Evolutionary conservation across 53 echinoderm and acorn worm species (phyloP).

Genomic region (Holothuria leucospilota): DNA sequence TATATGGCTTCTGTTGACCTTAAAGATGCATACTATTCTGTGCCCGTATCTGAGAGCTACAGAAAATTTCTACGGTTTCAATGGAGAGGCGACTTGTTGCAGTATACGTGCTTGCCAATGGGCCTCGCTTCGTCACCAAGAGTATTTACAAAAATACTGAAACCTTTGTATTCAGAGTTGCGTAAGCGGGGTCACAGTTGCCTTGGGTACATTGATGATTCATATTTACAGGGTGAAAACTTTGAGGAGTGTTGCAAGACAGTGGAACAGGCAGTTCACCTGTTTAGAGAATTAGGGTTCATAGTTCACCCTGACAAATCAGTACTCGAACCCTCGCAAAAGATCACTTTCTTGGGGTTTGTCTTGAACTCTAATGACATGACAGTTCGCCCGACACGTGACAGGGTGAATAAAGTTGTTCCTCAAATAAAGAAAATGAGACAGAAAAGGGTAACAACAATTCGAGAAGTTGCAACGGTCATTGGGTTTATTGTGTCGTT

Average conservation of each 20-base stretch:
- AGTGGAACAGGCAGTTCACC: background rate
- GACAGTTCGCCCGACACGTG: background rate
- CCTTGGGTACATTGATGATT: conserved; percentile 61
- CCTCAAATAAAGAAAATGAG: background rate
- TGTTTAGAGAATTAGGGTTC: conserved; percentile 32
- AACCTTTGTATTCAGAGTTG: conserved; percentile 48
- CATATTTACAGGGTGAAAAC: conserved; percentile 33
- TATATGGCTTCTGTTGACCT: conserved; percentile 63
- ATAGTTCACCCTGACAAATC: conserved; percentile 52
- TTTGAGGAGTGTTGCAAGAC: conserved; percentile 17
- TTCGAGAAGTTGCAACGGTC: background rate
- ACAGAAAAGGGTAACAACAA: background rate
- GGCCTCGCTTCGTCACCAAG: conserved; percentile 56
- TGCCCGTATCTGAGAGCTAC: conserved; percentile 27
- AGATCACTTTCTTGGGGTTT: conserved; percentile 51
- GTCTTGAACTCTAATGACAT: conserved; percentile 21
- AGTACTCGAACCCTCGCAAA: conserved; percentile 12
- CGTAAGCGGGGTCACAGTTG: conserved; percentile 28
- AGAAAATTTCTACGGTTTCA: conserved; percentile 44
- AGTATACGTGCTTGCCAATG: no score
- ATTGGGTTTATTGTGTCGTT: conserved; percentile 7
- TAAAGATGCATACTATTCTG: conserved; percentile 69
- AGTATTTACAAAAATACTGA: conserved; percentile 60
- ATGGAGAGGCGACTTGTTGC: no score
- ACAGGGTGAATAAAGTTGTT: background rate